phyloP scores from a whole-genome alignment of 2,888 invertebrate genomes.

The Orthosia gracilis region DNA sequence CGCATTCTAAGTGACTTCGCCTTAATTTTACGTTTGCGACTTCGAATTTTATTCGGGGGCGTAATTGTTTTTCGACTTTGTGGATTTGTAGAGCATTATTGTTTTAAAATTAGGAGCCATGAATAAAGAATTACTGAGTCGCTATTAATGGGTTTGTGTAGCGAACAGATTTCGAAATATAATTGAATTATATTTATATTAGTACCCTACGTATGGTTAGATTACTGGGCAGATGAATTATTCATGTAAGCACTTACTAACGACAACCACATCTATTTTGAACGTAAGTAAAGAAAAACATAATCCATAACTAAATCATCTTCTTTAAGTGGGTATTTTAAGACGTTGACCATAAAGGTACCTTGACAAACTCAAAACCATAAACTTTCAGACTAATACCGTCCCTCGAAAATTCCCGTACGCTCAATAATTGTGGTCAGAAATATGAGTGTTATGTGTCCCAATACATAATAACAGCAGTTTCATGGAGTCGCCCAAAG shows the following conservation, averaged over 20 bases:
- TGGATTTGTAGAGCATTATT: conserved; percentile 51
- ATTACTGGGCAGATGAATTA: neutral
- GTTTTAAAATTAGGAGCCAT: conserved; percentile 53
- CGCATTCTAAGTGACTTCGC: conserved; percentile 71
- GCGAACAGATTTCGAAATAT: conserved; percentile 4
- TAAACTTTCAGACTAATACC: conserved; percentile 20
- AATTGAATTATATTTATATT: conserved; percentile 35
- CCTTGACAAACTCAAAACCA: conserved; percentile 10
- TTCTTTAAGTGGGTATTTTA: neutral
- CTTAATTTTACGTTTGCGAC: conserved; percentile 61
- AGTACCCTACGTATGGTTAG: conserved; percentile 4
- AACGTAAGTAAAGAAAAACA: neutral
- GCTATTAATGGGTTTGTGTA: conserved; percentile 49
- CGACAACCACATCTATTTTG: neutral
- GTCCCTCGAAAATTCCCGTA: conserved; percentile 24
- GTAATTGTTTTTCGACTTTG: conserved; percentile 49
- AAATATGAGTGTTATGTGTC: conserved; percentile 57
- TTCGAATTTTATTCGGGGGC: conserved; percentile 57
- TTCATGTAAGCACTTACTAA: neutral
- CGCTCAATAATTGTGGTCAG: conserved; percentile 44
- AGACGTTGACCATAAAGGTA: neutral
- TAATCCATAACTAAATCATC: neutral
- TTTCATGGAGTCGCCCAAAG: conserved; percentile 53
- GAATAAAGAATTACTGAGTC: conserved; percentile 53
- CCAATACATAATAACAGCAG: conserved; percentile 57